Evolutionary conservation across 1,140 invertebrate species (phyloP).

Genomic region (Cydia strobilella): DNA sequence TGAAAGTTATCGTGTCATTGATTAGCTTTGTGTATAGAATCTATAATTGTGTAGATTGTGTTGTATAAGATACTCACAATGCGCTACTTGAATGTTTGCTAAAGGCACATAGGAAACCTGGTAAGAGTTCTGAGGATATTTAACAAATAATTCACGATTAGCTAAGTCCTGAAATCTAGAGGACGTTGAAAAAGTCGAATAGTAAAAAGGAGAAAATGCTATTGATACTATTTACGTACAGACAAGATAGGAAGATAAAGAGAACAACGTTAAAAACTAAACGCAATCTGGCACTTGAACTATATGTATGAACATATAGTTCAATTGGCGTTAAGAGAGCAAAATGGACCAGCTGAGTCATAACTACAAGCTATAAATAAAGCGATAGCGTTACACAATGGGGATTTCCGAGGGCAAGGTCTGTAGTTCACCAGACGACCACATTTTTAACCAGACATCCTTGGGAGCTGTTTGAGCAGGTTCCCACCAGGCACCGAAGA

Average conservation of each 20-base stretch:
- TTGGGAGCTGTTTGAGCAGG: slow-evolving; percentile 3
- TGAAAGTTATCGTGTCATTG: slow-evolving; percentile 7
- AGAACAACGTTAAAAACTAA: background rate
- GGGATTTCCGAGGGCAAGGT: slow-evolving; percentile 20
- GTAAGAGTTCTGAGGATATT: no score
- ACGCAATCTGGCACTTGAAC: background rate
- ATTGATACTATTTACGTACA: no score
- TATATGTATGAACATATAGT: background rate
- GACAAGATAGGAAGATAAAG: background rate
- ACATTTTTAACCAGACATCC: slow-evolving; percentile 21
- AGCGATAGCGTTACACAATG: slow-evolving; percentile 16
- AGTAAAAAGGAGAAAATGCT: background rate
- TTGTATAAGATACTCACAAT: no score
- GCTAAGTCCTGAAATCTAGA: no score
- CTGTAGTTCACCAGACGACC: background rate
- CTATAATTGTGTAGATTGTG: no score
- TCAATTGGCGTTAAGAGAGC: background rate
- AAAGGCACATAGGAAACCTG: no score
- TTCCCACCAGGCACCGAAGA: slow-evolving; percentile 1
- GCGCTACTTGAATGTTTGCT: no score
- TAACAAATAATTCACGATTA: no score
- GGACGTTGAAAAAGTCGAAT: no score
- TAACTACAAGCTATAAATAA: slow-evolving; percentile 10
- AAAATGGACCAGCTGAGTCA: background rate
- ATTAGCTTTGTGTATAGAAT: background rate